Evolutionary conservation across 2,888 invertebrate species (phyloP), one percentile per base, ranked within the genome.

Genomic region (Periphyllus acericola): DNA sequence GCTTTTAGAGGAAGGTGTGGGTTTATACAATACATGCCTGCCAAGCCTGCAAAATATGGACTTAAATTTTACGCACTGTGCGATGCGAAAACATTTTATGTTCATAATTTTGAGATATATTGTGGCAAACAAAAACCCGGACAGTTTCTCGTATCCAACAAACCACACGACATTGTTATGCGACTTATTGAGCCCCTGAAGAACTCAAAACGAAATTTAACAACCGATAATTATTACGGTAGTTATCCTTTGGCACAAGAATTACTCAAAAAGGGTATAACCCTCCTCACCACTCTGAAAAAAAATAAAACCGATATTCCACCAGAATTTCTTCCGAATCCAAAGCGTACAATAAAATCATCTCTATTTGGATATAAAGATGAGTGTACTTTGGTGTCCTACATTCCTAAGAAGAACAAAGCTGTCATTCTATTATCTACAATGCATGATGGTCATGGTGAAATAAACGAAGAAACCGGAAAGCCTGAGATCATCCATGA

Each of bases 261-360:
- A n/a, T 66, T 81, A 66, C 32, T 60, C 9, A 21, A 68, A 68
- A 81, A 81, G 14, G n/a, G 68, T 46, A 36, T 81, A 66, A 81
- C 81, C 25, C 46, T 40, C 68, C 1, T 36, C 21, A 36, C 21
- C 32, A 79, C 79, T 34, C 4, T 79, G 52, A 79, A 86, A 88
- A 89, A 89, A 80, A 89, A 90, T 80, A 91, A 90, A 89, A 85
- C 89, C 55, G 90, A 91, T 89, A 89, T 91, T 81, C 91, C 91
- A 32, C 19, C 75, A 66, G 90, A 90, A 88, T 91, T 91, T 89
- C 82, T 89, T 34, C 89, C 90, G 5, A 88, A 78, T 52, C 89
- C 89, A 89, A 80, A 81, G n/a, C 83, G 90, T 46, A 32, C 80
- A 74, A 89, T 89, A 71, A 89, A 89, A 74, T 90, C 90, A 46